phyloP scores from a whole-genome alignment of 2,797 vertebrate genomes.

The Anniella stebbinsi region DNA sequence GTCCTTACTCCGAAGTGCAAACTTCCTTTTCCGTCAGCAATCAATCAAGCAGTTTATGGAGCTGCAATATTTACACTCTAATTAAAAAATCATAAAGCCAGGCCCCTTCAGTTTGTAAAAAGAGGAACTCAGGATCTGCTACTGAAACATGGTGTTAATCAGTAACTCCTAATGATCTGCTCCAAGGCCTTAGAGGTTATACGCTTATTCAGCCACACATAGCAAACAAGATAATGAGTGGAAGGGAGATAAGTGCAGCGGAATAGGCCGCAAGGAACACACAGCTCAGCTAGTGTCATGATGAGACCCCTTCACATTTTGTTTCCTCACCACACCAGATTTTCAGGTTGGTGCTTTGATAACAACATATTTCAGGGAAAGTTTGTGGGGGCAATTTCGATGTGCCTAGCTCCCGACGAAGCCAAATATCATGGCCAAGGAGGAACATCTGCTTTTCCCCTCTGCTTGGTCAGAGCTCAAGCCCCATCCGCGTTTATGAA shows the following conservation, averaged over 20 bases:
- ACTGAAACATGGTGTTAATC: slow-evolving; percentile 81
- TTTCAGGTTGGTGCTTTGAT: slow-evolving; percentile 50
- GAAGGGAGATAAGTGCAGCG: slow-evolving; percentile 58
- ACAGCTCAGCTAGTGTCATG: slow-evolving; percentile 45
- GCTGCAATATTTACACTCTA: slow-evolving; percentile 89
- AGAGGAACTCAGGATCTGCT: slow-evolving; percentile 81
- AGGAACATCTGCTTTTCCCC: slow-evolving; percentile 67
- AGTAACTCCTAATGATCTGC: slow-evolving; percentile 82
- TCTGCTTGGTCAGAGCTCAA: slow-evolving; percentile 50
- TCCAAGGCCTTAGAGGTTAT: slow-evolving; percentile 70
- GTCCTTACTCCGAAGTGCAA: slow-evolving; percentile 78
- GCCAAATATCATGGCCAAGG: slow-evolving; percentile 36
- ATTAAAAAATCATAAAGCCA: slow-evolving; percentile 89
- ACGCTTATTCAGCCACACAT: slow-evolving; percentile 66
- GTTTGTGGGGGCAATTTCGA: slow-evolving; percentile 30
- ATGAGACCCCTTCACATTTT: slow-evolving; percentile 36
- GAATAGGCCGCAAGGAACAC: neutral
- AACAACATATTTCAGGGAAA: slow-evolving; percentile 34
- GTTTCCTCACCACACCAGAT: slow-evolving; percentile 55
- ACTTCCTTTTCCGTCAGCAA: slow-evolving; percentile 80
- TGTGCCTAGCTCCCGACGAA: slow-evolving; percentile 34
- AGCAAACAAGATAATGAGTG: slow-evolving; percentile 67
- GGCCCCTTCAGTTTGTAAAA: slow-evolving; percentile 79
- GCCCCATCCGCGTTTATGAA: slow-evolving; percentile 43
- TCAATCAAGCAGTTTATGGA: slow-evolving; percentile 88